A percentile compares a stretch with the other conserved stretches of the same genome.
Conservation (phyloP, 2,113 vertebrate genomes). For the Sinocyclocheilus maitianheensis region DNA sequence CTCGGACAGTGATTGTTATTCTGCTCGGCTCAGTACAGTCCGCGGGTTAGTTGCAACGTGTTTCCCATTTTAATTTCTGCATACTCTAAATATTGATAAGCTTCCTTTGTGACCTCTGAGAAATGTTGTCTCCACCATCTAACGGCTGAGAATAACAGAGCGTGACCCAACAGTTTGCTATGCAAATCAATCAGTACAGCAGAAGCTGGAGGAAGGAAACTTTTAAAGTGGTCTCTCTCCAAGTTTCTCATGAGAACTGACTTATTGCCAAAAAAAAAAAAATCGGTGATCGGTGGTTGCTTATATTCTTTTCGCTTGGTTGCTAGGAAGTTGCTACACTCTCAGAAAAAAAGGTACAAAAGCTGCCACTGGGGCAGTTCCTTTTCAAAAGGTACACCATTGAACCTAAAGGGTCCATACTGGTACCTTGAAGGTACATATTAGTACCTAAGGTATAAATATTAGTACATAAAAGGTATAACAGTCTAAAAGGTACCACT, state of each 20-base stretch:
- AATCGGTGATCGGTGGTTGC: background rate
- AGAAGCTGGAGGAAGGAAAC: background rate
- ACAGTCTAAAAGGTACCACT: background rate
- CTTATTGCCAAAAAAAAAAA: background rate
- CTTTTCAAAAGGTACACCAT: too few species aligned
- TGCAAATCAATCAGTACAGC: constrained; percentile 31
- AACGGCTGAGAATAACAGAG: background rate
- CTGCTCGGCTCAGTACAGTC: constrained; percentile 12
- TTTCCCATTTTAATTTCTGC: constrained; percentile 18
- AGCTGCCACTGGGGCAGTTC: too few species aligned
- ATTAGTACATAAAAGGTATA: too few species aligned
- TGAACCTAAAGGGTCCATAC: too few species aligned
- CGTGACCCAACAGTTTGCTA: constrained; percentile 6
- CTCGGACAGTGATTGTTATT: constrained; percentile 26
- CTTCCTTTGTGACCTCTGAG: constrained; percentile 28
- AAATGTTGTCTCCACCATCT: background rate
- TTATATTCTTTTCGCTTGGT: background rate
- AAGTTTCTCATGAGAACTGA: background rate
- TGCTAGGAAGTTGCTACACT: background rate
- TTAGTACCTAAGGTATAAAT: too few species aligned
- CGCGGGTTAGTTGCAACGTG: background rate
- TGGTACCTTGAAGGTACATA: background rate
- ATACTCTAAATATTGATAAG: background rate
- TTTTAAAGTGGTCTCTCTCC: background rate
- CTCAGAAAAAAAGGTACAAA: too few species aligned